phyloP scores from a whole-genome alignment of 2,113 vertebrate genomes.

The Peromyscus californicus region DNA sequence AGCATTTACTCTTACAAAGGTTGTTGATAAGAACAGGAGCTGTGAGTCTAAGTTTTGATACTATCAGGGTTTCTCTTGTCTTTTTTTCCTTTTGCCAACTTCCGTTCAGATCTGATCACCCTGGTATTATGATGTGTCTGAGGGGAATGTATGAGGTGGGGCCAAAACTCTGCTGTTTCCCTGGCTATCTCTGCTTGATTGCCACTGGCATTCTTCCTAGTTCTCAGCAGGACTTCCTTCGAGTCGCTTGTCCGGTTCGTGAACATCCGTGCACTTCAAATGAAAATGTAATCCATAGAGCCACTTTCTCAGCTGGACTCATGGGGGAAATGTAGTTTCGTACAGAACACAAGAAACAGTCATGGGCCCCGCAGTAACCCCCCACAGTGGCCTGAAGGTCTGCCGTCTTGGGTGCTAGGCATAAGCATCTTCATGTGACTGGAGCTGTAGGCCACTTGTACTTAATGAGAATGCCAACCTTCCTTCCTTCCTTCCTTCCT shows the following conservation, averaged over 20 bases:
- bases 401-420: not conserved
- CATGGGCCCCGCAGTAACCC: not conserved
- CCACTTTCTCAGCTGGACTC: not conserved
- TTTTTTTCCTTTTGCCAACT: not conserved
- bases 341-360: not conserved
- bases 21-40: not conserved
- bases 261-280: conserved; percentile 3
- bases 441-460: not conserved
- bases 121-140: not conserved
- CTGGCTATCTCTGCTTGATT: not conserved
- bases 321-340: not conserved
- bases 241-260: not conserved
- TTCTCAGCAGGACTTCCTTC: not conserved
- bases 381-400: rapidly evolving
- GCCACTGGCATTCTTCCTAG: not conserved
- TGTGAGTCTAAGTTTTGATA: not conserved
- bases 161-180: not conserved
- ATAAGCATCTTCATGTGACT: rapidly evolving
- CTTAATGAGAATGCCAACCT: not conserved
- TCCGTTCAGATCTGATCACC: not conserved
- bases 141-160: not conserved
- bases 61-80: not conserved
- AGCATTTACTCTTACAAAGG: not conserved
- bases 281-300: not conserved
- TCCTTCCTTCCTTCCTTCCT: not conserved